Base-by-base conservation (phyloP, 1,140 invertebrate species). In the Diplogasteroides magnus region DNA sequence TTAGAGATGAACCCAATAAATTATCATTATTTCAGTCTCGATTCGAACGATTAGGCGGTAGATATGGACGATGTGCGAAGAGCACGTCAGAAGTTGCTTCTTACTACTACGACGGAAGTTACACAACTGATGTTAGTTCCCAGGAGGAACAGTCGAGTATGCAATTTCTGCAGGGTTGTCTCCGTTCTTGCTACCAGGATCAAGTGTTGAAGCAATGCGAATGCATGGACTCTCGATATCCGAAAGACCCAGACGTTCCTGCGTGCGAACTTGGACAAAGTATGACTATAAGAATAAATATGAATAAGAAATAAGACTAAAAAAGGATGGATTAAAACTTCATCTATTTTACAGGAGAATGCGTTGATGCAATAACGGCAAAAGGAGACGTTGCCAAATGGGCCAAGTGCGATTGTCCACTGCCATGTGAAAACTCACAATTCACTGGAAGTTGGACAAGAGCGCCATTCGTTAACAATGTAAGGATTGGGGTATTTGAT, bases 201-300 rank as follows among this genome's bases (percentile, higher is more conserved):
- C 56, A 25, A 31, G 65, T 75, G 11, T 32, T 31, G 15, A 13
- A 48, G 25, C 58, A 57, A 6, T 74, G 73, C 31, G 61, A 25
- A 19, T 75, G 74, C 32, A 75, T 75, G 71, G 74, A 75, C 27
- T 72, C 74, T 1, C 11, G 74, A 1, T 75, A 70, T 32, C 72
- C 74, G 2, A 66, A 26, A 11, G 57, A 67, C 14, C 26, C 32
- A n/a, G 63, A 67, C n/a, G 48, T 37, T 15, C 25, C 62, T 0
- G 27, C 65, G 0, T 75, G 74, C 31, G 55, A 66, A 26, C 28
- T 75, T 27, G 23, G 72, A 0, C 31, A 74, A 19, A 32, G 73
- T 72, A 19, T 67, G 48, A 27, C 31, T 64, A 19, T 25, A 23
- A 57, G 26, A 14, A 11, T 27, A 14, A 27, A n/a, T 37, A 2